Evolutionary conservation across 2,888 invertebrate species (phyloP), one percentile per base, ranked within the genome.

Genomic region (Watsonalla cultraria): DNA sequence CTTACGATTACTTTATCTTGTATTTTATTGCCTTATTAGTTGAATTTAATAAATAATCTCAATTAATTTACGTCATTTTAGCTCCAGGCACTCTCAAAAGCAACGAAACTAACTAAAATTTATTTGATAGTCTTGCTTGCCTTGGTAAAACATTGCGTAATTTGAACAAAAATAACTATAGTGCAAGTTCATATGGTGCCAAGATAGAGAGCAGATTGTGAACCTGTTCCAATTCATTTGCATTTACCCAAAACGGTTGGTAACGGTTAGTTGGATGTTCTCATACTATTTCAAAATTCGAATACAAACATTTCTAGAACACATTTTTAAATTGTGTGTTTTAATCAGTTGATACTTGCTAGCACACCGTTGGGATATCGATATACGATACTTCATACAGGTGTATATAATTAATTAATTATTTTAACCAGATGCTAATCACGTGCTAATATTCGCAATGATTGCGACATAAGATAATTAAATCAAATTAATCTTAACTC

Each of bases 341-440:
- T 24, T 24, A 24, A 2, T 24, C 24, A 24, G 24, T 24, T 24
- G 4, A 24, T n/a, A n/a, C n/a, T n/a, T n/a, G n/a, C n/a, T n/a
- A 24, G 24, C 24, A 24, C 24, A 4, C 24, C 24, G 24, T 24
- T 24, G 24, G 24, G 4, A 24, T 24, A 24, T 24, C 24, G 4
- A 4, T n/a, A n/a, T n/a, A n/a, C n/a, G n/a, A n/a, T 24, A 24
- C 24, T 24, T 4, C 24, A 24, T 2, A 24, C 24, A 24, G 24
- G 24, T 24, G 24, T 24, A 24, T 24, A n/a, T n/a, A n/a, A n/a
- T n/a, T n/a, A n/a, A 82, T 84, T 80, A 75, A 83, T 80, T 79
- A 79, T 72, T 74, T 73, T 70, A 73, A 72, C 66, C 66, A 70
- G 80, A 82, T 80, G 74, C 61, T 62, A 78, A 79, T 79, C 78